These are phyloP conservation scores for Campoplex nolae DNA, from an alignment of 2,888 invertebrate species.

Conservation along the genomic window DNA sequence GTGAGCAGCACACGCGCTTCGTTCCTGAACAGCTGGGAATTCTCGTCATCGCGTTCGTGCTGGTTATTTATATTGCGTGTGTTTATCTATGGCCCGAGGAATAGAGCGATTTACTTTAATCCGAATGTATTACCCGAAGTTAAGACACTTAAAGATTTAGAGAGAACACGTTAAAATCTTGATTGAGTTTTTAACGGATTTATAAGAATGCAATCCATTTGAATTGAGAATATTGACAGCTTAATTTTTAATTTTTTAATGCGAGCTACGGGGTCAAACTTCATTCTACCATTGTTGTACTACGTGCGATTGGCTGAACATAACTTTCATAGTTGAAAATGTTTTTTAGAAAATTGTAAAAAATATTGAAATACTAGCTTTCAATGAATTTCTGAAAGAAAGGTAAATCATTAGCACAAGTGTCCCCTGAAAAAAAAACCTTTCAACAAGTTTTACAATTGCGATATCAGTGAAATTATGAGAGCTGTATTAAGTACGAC, in stretches of 20 bases:
- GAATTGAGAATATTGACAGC: neutral
- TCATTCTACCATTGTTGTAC: neutral
- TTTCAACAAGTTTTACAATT: slow-evolving; percentile 4
- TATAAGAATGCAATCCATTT: neutral
- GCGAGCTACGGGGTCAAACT: neutral
- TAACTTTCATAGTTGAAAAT: neutral
- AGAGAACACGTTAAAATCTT: neutral
- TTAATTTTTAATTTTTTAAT: too few species aligned
- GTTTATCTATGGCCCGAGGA: neutral
- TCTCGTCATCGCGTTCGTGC: slow-evolving; percentile 26
- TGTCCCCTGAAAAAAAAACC: neutral
- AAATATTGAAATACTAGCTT: neutral
- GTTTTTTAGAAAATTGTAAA: neutral
- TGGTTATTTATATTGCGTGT: neutral
- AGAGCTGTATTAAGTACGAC: slow-evolving; percentile 7
- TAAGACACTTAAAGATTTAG: neutral
- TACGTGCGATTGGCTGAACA: neutral
- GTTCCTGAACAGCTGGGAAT: slow-evolving; percentile 23
- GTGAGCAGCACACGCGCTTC: slow-evolving; percentile 45
- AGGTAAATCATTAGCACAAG: slow-evolving; percentile 20
- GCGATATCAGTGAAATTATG: slow-evolving; percentile 7
- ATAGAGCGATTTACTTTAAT: neutral
- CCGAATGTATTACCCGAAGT: neutral
- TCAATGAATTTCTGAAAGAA: neutral
- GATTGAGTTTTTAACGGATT: neutral